A percentile compares a stretch with the other conserved stretches of the same genome.
phyloP scores from a whole-genome alignment of 92 coral and sea anemone genomes.

The Actinernus sp. region DNA sequence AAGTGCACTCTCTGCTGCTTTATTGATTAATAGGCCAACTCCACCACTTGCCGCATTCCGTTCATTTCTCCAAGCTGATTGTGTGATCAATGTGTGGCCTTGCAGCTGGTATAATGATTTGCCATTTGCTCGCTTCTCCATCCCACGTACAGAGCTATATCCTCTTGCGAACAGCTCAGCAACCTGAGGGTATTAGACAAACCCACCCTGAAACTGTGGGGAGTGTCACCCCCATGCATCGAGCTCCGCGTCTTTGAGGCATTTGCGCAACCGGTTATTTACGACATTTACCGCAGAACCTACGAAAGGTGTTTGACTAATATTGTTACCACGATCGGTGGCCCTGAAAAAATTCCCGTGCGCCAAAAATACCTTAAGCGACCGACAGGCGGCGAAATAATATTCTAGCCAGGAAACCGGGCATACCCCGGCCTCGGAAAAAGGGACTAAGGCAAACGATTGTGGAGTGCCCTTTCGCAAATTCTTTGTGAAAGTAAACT shows the following conservation, averaged over 20 bases:
- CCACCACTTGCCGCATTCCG: too few species aligned
- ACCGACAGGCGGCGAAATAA: constrained; percentile 9
- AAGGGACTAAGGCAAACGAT: constrained; percentile 13
- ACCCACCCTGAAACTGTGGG: too few species aligned
- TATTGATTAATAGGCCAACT: too few species aligned
- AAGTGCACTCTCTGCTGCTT: too few species aligned
- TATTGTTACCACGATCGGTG: too few species aligned
- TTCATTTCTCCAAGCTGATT: too few species aligned
- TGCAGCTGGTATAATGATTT: constrained; percentile 4
- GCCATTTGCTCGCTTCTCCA: constrained; percentile 16
- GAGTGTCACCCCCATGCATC: too few species aligned
- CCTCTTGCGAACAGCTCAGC: too few species aligned
- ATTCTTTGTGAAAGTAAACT: constrained; percentile 17
- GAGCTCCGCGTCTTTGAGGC: background rate
- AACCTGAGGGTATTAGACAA: too few species aligned
- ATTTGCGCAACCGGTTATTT: constrained; percentile 8
- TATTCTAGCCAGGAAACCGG: too few species aligned
- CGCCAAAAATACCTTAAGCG: background rate
- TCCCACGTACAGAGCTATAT: constrained; percentile 17
- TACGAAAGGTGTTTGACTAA: constrained; percentile 19
- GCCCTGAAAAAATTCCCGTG: constrained; percentile 9
- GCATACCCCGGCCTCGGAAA: constrained; percentile 6
- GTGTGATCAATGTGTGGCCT: too few species aligned
- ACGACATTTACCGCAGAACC: constrained; percentile 28
- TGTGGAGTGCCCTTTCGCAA: constrained; percentile 8